These are phyloP conservation scores for Lasioglossum morio DNA, from an alignment of 2,888 invertebrate species.

Conservation along the genomic window DNA sequence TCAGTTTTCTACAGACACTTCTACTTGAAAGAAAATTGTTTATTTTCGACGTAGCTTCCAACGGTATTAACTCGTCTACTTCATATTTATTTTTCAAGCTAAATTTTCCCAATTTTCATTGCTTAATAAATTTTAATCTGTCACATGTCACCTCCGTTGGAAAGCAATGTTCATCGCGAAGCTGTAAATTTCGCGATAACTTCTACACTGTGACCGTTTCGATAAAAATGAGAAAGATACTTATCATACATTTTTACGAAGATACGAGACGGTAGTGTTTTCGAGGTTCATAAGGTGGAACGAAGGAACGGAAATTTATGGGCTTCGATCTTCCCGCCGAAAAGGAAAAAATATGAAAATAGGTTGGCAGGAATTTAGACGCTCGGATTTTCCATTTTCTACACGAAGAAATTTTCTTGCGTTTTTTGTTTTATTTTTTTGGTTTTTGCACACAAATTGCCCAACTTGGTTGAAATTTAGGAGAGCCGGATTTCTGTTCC, in stretches of 20 bases:
- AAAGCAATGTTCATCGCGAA: background rate
- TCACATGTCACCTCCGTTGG: background rate
- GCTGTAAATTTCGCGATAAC: background rate
- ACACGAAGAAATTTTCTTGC: background rate
- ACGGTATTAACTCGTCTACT: background rate
- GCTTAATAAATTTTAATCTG: background rate
- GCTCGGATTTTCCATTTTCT: background rate
- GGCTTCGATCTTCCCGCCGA: background rate
- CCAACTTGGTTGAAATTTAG: background rate
- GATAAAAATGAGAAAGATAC: background rate
- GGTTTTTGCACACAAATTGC: background rate
- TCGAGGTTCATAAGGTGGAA: background rate
- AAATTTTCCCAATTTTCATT: background rate
- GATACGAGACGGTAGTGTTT: background rate
- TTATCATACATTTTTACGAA: conserved; percentile 3
- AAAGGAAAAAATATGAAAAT: background rate
- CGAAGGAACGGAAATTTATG: conserved; percentile 2
- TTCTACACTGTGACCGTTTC: background rate
- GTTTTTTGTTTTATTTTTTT: background rate
- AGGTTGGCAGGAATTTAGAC: background rate
- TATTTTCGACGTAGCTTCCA: background rate
- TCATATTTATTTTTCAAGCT: background rate
- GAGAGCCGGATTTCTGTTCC: conserved; percentile 8
- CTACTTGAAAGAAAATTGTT: background rate
- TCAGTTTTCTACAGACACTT: too few species aligned